These are phyloP conservation scores for Rallus limicola DNA, from an alignment of 2,113 vertebrate species.

Conservation along the genomic window DNA sequence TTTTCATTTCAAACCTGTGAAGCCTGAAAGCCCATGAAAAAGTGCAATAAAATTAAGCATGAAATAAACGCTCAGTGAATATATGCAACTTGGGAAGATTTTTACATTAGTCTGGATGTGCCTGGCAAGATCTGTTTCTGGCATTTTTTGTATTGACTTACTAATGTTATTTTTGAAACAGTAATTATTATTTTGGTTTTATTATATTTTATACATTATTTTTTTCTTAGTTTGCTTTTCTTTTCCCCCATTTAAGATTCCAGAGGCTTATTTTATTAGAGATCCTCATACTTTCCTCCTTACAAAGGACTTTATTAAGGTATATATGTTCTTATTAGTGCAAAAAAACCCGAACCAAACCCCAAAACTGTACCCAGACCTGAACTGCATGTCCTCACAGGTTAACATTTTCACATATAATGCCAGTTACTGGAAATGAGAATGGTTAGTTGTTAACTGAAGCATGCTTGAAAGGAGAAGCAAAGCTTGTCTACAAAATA, in stretches of 20 bases:
- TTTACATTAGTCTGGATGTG: neutral
- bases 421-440: conserved; percentile 78
- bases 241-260: conserved; percentile 74
- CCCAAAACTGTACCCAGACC: conserved; percentile 55
- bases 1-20: neutral
- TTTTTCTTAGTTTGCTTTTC: conserved; percentile 55
- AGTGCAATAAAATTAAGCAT: neutral
- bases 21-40: neutral
- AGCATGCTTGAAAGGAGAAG: conserved; percentile 92
- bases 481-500: conserved; percentile 94
- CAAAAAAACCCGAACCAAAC: conserved; percentile 25
- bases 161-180: neutral
- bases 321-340: conserved; percentile 61
- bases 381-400: conserved; percentile 85
- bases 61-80: neutral
- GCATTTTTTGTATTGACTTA: neutral
- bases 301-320: conserved; percentile 80
- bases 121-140: neutral
- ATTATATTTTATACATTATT: neutral
- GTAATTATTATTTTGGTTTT: neutral
- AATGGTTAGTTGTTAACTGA: conserved; percentile 89
- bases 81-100: neutral
- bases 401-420: conserved; percentile 85
- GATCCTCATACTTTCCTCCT: conserved; percentile 81
- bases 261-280: conserved; percentile 85